A percentile compares a stretch with the other conserved stretches of the same genome.
Evolutionary conservation across 2,888 invertebrate genomes (phyloP).

Genomic region (Nephrotoma flavescens): DNA sequence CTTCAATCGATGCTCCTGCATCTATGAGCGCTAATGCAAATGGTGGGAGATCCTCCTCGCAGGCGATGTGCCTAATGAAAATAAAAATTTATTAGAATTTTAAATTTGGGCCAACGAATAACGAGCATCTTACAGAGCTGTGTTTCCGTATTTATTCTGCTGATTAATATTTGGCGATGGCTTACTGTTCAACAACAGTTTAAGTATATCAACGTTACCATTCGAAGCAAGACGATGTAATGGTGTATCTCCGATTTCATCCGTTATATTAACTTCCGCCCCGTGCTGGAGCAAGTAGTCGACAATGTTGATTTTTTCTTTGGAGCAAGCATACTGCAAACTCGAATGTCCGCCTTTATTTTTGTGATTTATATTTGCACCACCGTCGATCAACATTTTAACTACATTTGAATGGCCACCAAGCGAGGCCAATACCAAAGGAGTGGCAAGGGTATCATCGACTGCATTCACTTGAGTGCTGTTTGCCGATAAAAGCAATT

Average conservation of each 20-base stretch:
- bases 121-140: slow-evolving; percentile 6
- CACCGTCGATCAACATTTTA: slow-evolving; percentile 6
- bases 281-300: slow-evolving; percentile 7
- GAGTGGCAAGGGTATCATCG: slow-evolving; percentile 10
- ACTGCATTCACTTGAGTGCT: neutral
- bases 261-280: slow-evolving; percentile 9
- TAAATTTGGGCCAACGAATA: neutral
- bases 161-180: slow-evolving; percentile 1
- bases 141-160: slow-evolving; percentile 10
- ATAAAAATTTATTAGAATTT: neutral
- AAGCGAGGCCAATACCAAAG: slow-evolving; percentile 10
- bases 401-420: slow-evolving; percentile 9
- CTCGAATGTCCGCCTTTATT: slow-evolving; percentile 10
- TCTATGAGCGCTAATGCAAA: slow-evolving; percentile 10
- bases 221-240: slow-evolving; percentile 10
- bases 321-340: slow-evolving; percentile 12
- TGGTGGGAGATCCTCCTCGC: slow-evolving; percentile 9
- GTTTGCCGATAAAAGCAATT: neutral
- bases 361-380: slow-evolving; percentile 10
- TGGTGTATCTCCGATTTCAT: slow-evolving; percentile 9
- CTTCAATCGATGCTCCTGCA: slow-evolving; percentile 8
- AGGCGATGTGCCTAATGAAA: slow-evolving; percentile 8
- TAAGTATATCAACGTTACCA: slow-evolving; percentile 7
- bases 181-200: slow-evolving; percentile 7
- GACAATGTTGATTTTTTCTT: slow-evolving; percentile 9